Base-by-base conservation (phyloP, 2,797 vertebrate genomes). In the Notolabrus celidotus region DNA sequence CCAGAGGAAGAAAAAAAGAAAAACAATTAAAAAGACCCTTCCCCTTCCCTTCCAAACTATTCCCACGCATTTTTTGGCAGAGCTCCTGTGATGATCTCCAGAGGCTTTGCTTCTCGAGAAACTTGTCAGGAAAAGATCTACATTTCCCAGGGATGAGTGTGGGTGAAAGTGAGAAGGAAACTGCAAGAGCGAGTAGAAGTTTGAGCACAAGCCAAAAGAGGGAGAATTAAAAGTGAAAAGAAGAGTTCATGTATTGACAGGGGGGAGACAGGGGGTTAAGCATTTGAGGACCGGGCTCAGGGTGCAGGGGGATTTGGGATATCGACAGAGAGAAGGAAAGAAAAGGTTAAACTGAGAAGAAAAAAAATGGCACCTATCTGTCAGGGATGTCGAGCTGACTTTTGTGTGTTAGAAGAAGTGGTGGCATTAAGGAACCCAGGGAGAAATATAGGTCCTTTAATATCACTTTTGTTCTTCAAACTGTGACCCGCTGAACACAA, bases 51-150 rank as follows among this genome's bases (percentile, higher is more conserved):
- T 97, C 95, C 92, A 92, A 90, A 90, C 87, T 93, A 97, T 99
- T 99, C 97, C 97, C 97, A 99, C 96, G 95, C 96, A 96, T 97
- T 95, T 96, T 93, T 96, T 99, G 97, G 97, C 97, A 97, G 93
- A 92, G 94, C 92, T 94, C 89, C 91, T 90, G 93, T 95, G 96
- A 96, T 95, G 94, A 96, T 95, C 96, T 96, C 96, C 95, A 96
- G 96, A 96, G 94, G 92, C 90, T 95, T 98, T 95, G 96, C 94
- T 97, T 95, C 94, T 96, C 92, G 95, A 97, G 95, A 96, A 97
- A 97, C 96, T 96, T 97, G 96, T 98, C 96, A 97, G 96, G 96
- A 92, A 98, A 94, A 96, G 94, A 92, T 96, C 94, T 94, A 94
- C 94, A 96, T 97, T 97, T 97, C 95, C 96, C 96, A 96, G 95